phyloP scores from a whole-genome alignment of 2,113 vertebrate species.

The Mobula birostris region DNA sequence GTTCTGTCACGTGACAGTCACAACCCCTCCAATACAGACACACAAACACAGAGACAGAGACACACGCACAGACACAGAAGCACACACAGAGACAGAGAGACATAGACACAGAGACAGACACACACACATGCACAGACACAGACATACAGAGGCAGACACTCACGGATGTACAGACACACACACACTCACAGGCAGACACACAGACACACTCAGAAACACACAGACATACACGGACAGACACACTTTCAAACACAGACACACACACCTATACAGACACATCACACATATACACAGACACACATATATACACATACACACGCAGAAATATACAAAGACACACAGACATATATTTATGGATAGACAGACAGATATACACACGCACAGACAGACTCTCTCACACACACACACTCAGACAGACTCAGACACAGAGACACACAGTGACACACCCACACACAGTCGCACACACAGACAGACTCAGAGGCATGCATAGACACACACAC shows the following conservation, averaged over 20 bases:
- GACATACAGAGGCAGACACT: too few species aligned
- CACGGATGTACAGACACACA: too few species aligned
- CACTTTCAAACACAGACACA: not conserved
- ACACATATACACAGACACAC: not conserved
- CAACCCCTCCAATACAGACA: too few species aligned
- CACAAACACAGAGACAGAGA: too few species aligned
- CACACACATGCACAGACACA: too few species aligned
- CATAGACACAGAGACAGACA: too few species aligned
- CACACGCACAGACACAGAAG: too few species aligned
- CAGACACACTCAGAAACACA: too few species aligned
- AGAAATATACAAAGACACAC: not conserved
- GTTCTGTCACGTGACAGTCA: too few species aligned
- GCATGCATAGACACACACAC: not conserved
- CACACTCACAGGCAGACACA: not conserved
- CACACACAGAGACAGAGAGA: too few species aligned
- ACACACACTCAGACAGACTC: not conserved
- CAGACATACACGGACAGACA: too few species aligned
- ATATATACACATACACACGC: not conserved
- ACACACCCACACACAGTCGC: not conserved
- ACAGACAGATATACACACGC: not conserved
- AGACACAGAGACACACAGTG: too few species aligned
- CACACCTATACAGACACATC: not conserved
- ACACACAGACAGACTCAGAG: not conserved
- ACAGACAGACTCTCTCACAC: not conserved
- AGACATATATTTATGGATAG: not conserved